Base-by-base conservation (phyloP, 2,113 vertebrate species). In the Callospermophilus lateralis region DNA sequence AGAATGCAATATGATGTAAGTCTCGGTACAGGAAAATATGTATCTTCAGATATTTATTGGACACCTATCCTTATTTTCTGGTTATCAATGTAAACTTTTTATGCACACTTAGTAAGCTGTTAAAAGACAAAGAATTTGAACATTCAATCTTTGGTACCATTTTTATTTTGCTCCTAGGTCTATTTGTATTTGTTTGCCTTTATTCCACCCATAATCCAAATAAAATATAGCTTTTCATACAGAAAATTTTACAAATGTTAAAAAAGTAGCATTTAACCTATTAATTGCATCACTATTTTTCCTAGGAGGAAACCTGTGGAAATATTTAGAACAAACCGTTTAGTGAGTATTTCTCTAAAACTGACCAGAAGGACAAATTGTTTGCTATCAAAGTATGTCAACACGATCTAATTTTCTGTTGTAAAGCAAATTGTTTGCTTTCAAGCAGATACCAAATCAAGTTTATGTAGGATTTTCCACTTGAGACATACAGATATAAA, bases 401-500 rank as follows among this genome's bases (percentile, higher is more conserved):
- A 22, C 26, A 78, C 15, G 17, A 74, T 58, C 24, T 78, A 90
- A 84, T 81, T 63, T 88, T 19, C n/a, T 79, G 1, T 72, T 13
- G 63, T 37, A 78, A 74, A 87, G n/a, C 45, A 90, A 84, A 2
- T 4, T 34, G 9, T 76, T 93, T 74, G 16, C 42, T 94, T 24
- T 30, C 16, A 80, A 93, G 17, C 24, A 80, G 58, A 63, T 9
- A 37, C 11, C 48, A 89, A 95, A 72, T 90, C 26, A 89, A 93
- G 63, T 80, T 65, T 74, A 42, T 72, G 24, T 45, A 76, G 51
- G 65, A 88, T 79, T 65, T 94, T 90, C 58, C 58, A 80, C 34
- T 78, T 92, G 55, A 89, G 61, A 81, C 5, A 39, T 78, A 92
- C 63, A 94, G 0, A 58, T 51, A 45, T 83, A 93, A 97, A 74